Conservation (phyloP, 2,113 vertebrate species). For the Psittacus erithacus region DNA sequence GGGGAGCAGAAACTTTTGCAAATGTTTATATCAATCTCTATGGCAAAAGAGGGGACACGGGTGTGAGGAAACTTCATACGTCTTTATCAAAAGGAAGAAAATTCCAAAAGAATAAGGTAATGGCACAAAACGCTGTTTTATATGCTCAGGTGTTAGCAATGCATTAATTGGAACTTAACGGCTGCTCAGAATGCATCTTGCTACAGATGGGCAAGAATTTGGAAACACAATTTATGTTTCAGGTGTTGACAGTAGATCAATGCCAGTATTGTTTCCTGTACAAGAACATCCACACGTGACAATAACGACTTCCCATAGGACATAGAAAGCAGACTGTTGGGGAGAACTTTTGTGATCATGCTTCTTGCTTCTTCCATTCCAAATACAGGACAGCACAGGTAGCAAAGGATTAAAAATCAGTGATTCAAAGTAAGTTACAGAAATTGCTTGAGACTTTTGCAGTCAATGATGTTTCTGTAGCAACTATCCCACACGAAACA, state of each 20-base stretch:
- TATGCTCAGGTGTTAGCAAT: background rate
- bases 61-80: conserved; percentile 51
- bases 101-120: conserved; percentile 71
- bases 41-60: conserved; percentile 68
- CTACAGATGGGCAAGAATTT: background rate
- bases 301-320: background rate
- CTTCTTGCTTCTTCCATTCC: background rate
- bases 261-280: background rate
- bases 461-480: background rate
- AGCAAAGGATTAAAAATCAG: background rate
- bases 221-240: background rate
- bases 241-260: background rate
- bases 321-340: background rate
- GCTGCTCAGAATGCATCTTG: background rate
- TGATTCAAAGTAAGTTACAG: background rate
- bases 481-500: background rate
- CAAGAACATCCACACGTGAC: background rate
- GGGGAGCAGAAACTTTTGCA: conserved; percentile 73
- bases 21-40: conserved; percentile 64
- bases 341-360: background rate
- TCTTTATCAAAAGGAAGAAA: conserved; percentile 50
- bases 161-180: background rate
- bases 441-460: background rate
- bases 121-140: background rate
- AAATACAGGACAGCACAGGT: background rate